These are phyloP conservation scores for Empidonax alnorum DNA, from an alignment of 2,113 vertebrate species.

Conservation along the genomic window DNA sequence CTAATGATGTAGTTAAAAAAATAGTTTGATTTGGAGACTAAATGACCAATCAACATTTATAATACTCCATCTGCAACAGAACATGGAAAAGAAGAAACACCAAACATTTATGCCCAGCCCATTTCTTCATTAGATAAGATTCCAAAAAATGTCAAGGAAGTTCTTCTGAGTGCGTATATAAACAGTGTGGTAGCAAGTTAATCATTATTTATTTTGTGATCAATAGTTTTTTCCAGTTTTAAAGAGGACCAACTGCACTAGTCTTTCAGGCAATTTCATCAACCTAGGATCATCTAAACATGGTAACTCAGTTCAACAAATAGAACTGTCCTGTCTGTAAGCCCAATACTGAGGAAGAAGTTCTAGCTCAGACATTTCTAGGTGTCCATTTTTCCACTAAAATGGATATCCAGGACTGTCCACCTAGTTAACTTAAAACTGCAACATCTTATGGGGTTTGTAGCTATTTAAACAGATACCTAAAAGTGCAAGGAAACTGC, in stretches of 20 bases:
- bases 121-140: background rate
- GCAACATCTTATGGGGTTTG: background rate
- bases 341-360: background rate
- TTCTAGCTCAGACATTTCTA: background rate
- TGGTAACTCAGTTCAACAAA: background rate
- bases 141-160: background rate
- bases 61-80: conserved; percentile 3
- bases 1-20: conserved; percentile 39
- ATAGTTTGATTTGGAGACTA: conserved; percentile 9
- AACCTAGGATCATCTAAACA: background rate
- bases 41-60: conserved; percentile 51
- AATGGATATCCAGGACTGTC: background rate
- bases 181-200: background rate
- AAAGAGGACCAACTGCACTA: background rate
- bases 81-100: background rate
- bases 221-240: conserved; percentile 9
- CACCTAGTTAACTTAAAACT: background rate
- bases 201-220: conserved; percentile 29
- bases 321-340: background rate
- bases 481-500: background rate
- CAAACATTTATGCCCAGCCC: background rate
- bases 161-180: background rate
- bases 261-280: background rate
- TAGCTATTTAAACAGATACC: background rate
- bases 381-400: background rate